Evolutionary conservation across 2,797 vertebrate species (phyloP).

Genomic region (Dipus sagitta): DNA sequence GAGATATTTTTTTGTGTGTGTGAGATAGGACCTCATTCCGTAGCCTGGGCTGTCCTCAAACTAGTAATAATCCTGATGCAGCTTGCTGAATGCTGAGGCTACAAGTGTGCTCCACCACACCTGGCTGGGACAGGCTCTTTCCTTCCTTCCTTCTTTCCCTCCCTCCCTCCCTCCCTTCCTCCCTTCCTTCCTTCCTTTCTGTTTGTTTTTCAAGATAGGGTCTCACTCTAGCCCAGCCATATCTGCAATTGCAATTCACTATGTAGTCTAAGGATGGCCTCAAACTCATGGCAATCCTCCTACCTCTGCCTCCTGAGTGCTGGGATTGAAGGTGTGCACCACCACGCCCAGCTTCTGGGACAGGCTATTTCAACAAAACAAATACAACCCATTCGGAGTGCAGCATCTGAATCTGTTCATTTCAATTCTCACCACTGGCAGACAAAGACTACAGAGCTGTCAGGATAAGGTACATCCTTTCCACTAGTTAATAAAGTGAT

Average conservation of each 20-base stretch:
- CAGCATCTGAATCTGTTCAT: slow-evolving; percentile 46
- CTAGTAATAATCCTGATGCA: neutral
- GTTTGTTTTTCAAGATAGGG: no score
- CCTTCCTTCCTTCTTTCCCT: neutral
- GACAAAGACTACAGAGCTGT: slow-evolving; percentile 48
- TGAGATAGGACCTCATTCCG: neutral
- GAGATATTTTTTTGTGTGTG: neutral
- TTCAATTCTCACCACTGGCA: neutral
- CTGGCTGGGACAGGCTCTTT: slow-evolving; percentile 19
- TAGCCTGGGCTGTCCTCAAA: neutral
- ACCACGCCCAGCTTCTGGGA: neutral
- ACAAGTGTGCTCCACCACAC: neutral
- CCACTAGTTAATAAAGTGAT: slow-evolving; percentile 66
- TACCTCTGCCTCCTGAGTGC: neutral
- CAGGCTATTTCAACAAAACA: slow-evolving; percentile 62
- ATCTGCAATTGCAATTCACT: neutral
- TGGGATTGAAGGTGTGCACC: neutral
- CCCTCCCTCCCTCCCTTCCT: no score
- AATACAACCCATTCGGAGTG: slow-evolving; percentile 35
- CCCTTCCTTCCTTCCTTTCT: no score
- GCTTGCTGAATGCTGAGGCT: neutral
- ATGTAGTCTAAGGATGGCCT: neutral
- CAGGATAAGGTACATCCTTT: slow-evolving; percentile 57
- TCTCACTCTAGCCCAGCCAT: no score
- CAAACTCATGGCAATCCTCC: neutral